Conservation (phyloP, 2,888 invertebrate genomes). For the Drosophila picticornis region DNA sequence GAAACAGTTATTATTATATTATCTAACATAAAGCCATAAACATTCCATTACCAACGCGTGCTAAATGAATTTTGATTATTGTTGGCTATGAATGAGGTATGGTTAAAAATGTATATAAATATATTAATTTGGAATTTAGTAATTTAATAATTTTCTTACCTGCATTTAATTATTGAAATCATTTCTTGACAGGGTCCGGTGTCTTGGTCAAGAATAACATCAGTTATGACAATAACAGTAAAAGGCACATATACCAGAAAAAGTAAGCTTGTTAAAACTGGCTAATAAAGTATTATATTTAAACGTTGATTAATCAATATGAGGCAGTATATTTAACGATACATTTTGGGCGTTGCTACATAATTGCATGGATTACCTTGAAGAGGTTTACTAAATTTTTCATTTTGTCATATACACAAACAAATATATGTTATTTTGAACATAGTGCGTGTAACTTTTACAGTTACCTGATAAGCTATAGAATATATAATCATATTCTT, state of each 20-base stretch:
- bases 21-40: background rate
- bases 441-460: slow-evolving; percentile 18
- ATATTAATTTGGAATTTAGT: background rate
- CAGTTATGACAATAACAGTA: background rate
- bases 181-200: background rate
- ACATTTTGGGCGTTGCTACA: slow-evolving; percentile 30
- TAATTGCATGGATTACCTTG: slow-evolving; percentile 7
- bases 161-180: background rate
- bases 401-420: slow-evolving; percentile 34
- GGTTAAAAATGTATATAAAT: background rate
- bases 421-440: slow-evolving; percentile 17
- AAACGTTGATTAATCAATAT: slow-evolving; percentile 21
- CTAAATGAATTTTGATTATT: slow-evolving; percentile 3
- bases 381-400: slow-evolving; percentile 10
- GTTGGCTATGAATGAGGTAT: background rate
- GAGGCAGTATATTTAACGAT: slow-evolving; percentile 44
- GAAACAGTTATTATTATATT: background rate
- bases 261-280: background rate
- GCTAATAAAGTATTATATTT: background rate
- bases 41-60: slow-evolving; percentile 1
- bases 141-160: background rate
- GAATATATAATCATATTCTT: slow-evolving; percentile 2
- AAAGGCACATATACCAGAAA: background rate
- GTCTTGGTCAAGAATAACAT: background rate
- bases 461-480: slow-evolving; percentile 20